These are phyloP conservation scores for Sternotherus odoratus DNA, from an alignment of 2,797 vertebrate genomes.

Conservation along the genomic window DNA sequence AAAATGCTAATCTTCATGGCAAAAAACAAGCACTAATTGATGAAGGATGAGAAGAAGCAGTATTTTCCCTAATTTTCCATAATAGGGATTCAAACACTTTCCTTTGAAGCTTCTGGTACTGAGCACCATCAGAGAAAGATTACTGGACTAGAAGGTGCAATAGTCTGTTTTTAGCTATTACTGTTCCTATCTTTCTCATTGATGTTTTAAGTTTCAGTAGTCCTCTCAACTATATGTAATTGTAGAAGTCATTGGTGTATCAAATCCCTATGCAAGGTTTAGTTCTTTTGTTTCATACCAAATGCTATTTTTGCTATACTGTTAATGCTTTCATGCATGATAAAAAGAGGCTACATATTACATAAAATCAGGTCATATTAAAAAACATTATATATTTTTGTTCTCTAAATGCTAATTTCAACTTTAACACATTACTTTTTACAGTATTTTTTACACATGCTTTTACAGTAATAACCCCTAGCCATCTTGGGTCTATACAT, in stretches of 20 bases:
- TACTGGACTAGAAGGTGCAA: not conserved
- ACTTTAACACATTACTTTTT: not conserved
- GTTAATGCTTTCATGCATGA: not conserved
- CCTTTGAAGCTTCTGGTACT: not conserved
- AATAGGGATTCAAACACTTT: not conserved
- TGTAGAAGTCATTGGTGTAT: not conserved
- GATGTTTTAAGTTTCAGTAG: not conserved
- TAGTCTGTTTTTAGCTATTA: not conserved
- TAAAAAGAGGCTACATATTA: not conserved
- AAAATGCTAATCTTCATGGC: not conserved
- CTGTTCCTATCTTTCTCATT: not conserved
- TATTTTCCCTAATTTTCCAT: not conserved
- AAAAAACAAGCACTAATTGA: not conserved
- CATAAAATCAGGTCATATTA: not conserved
- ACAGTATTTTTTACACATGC: not conserved
- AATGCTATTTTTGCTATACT: not conserved
- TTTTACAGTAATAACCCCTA: not conserved
- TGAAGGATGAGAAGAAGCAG: not conserved
- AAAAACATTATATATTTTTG: not conserved
- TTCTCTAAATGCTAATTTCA: not conserved
- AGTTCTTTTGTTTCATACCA: not conserved
- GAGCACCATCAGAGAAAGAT: not conserved
- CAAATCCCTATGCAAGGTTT: not conserved
- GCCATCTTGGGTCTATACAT: not conserved
- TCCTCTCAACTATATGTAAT: not conserved